These are phyloP conservation scores for Empis stercorea DNA, from an alignment of 2,888 invertebrate species.

Conservation along the genomic window DNA sequence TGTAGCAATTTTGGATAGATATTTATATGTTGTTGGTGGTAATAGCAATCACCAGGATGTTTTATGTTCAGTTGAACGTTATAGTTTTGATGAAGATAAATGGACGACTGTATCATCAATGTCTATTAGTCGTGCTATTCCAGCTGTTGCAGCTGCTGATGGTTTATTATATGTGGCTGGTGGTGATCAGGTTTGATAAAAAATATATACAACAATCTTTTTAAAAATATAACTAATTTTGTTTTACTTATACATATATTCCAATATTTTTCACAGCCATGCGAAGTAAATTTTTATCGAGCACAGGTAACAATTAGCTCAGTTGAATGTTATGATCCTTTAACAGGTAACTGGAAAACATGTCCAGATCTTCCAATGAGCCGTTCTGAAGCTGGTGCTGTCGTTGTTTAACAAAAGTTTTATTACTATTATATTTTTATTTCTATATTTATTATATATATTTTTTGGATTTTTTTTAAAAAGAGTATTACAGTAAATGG, in stretches of 20 bases:
- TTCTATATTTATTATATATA: neutral
- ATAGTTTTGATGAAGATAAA: slow-evolving; percentile 38
- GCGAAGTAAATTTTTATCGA: slow-evolving; percentile 69
- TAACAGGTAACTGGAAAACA: slow-evolving; percentile 61
- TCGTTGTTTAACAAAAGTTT: slow-evolving; percentile 51
- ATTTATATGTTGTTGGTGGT: slow-evolving; percentile 72
- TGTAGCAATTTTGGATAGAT: slow-evolving; percentile 69
- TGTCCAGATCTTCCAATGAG: slow-evolving; percentile 70
- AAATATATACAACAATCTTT: too few relatives aligned
- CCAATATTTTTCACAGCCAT: slow-evolving; percentile 43
- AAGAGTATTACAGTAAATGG: too few relatives aligned
- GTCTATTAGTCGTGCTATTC: slow-evolving; percentile 63
- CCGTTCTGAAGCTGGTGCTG: slow-evolving; percentile 77
- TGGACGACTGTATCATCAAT: slow-evolving; percentile 69
- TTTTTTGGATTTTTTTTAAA: neutral
- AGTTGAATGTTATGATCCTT: slow-evolving; percentile 75
- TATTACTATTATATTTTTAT: too few relatives aligned
- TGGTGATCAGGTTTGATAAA: slow-evolving; percentile 53
- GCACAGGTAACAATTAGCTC: slow-evolving; percentile 71
- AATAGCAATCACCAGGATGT: slow-evolving; percentile 69
- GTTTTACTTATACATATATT: too few relatives aligned
- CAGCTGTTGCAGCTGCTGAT: slow-evolving; percentile 74
- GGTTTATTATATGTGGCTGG: slow-evolving; percentile 73
- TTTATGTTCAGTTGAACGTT: slow-evolving; percentile 65
- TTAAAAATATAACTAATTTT: too few relatives aligned